These are phyloP conservation scores for Thera obeliscata DNA, from an alignment of 2,888 invertebrate genomes.

Conservation along the genomic window DNA sequence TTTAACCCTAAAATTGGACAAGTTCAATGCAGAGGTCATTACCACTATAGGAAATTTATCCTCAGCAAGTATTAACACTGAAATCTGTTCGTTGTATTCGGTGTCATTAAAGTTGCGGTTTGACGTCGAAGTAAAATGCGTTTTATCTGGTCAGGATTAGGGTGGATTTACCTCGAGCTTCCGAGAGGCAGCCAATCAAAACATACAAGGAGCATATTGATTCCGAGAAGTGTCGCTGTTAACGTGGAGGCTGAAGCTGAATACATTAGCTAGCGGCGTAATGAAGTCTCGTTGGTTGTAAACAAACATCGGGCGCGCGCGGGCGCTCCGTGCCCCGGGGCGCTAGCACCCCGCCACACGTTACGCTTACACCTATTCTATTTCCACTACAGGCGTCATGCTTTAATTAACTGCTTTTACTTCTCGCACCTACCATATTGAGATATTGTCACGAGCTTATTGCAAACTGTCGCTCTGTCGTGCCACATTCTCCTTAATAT, in stretches of 20 bases:
- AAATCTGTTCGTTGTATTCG: slow-evolving; percentile 83
- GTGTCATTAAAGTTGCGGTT: slow-evolving; percentile 75
- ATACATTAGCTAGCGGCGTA: slow-evolving; percentile 85
- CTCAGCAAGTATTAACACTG: slow-evolving; percentile 81
- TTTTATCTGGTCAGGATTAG: slow-evolving; percentile 63
- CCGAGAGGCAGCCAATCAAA: slow-evolving; percentile 78
- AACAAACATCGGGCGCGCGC: slow-evolving; percentile 74
- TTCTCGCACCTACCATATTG: slow-evolving; percentile 82
- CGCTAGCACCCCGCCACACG: slow-evolving; percentile 71
- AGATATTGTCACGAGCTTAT: slow-evolving; percentile 81
- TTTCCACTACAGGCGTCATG: slow-evolving; percentile 83
- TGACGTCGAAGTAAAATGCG: slow-evolving; percentile 60
- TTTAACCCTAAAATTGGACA: slow-evolving; percentile 82
- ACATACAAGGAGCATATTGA: slow-evolving; percentile 85
- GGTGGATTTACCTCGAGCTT: slow-evolving; percentile 60
- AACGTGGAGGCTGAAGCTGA: slow-evolving; percentile 85
- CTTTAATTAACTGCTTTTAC: slow-evolving; percentile 82
- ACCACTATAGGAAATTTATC: slow-evolving; percentile 83
- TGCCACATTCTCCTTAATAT: slow-evolving; percentile 35
- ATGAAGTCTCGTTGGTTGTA: slow-evolving; percentile 84
- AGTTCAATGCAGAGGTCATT: slow-evolving; percentile 83
- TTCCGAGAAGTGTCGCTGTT: slow-evolving; percentile 85
- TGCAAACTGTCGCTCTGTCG: slow-evolving; percentile 65
- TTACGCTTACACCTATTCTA: slow-evolving; percentile 81
- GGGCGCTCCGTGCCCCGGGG: slow-evolving; percentile 61